Base-by-base conservation (phyloP, 2,888 invertebrate species). In the Microctonus aethiopoides region DNA sequence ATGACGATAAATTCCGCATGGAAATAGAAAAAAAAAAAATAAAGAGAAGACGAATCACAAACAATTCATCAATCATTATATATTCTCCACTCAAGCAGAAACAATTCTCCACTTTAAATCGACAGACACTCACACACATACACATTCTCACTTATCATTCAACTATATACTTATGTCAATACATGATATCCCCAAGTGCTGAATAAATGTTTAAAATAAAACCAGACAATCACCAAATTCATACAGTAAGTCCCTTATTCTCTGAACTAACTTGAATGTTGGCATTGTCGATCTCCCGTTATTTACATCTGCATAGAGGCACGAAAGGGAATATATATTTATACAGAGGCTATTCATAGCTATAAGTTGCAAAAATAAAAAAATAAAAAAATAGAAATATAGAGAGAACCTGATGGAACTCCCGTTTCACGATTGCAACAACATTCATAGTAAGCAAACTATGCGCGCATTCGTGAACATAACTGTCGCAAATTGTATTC, bases 221-320 rank as follows among this genome's bases (percentile, higher is more conserved):
- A 34, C 4, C 5, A 24, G 13, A 54, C 54, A 29, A 4, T 61
- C 46, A 41, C 41, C 13, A 46, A 61, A 46, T 41, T 26, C 26
- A 61, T 39, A 46, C n/a, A n/a, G n/a, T n/a, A n/a, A n/a, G 16
- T 4, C 46, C 61, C 61, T 61, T 61, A n/a, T n/a, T n/a, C 9
- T 29, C 61, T 46, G 16, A 46, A 6, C n/a, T 46, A 1, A 16
- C 61, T n/a, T n/a, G n/a, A n/a, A n/a, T n/a, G 13, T 61, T 61
- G 39, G 39, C 41, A 41, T 61, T 68, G 71, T 73, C 75, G 57
- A 70, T 68, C 70, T 69, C 70, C 75, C 75, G 75, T 75, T 75
- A 75, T 75, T 75, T 75, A 71, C 73, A 73, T 75, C 69, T 61
- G 65, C 70, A 67, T 60, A 46, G 67, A 59, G 62, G 41, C 46